A percentile compares a stretch with the other conserved stretches of the same genome.
Evolutionary conservation across 2,888 invertebrate species (phyloP).

Genomic region (Agriopis marginaria): DNA sequence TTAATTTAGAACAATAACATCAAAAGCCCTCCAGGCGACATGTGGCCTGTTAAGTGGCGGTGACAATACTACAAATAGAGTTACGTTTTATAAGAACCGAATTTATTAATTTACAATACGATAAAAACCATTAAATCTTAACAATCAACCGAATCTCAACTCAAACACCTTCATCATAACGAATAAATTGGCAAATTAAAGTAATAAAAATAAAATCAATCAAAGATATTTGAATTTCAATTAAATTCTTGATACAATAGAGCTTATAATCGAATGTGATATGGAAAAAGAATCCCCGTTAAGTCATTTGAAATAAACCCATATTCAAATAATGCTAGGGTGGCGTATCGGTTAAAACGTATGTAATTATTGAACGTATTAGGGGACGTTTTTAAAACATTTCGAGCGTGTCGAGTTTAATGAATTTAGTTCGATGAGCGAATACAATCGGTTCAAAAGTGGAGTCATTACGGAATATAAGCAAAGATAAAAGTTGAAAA

Average conservation of each 20-base stretch:
- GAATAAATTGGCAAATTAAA: slow-evolving; percentile 38
- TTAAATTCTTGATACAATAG: slow-evolving; percentile 13
- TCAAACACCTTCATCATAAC: slow-evolving; percentile 14
- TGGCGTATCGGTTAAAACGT: slow-evolving; percentile 80
- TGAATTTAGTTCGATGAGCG: slow-evolving; percentile 74
- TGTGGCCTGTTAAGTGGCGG: slow-evolving; percentile 84
- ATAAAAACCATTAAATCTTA: slow-evolving; percentile 53
- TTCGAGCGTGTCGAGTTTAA: slow-evolving; percentile 78
- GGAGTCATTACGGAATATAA: slow-evolving; percentile 34
- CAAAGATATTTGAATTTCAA: neutral
- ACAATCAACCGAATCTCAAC: slow-evolving; percentile 34
- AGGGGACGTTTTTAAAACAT: slow-evolving; percentile 68
- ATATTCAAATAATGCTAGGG: slow-evolving; percentile 81
- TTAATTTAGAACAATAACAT: slow-evolving; percentile 69
- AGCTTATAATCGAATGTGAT: slow-evolving; percentile 20
- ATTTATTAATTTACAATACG: slow-evolving; percentile 68
- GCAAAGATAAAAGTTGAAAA: neutral
- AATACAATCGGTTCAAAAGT: slow-evolving; percentile 62
- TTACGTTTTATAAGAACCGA: slow-evolving; percentile 79
- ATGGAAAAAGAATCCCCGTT: slow-evolving; percentile 51
- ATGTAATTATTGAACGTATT: slow-evolving; percentile 80
- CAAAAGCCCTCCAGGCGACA: slow-evolving; percentile 81
- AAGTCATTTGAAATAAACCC: slow-evolving; percentile 80
- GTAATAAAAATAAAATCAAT: slow-evolving; percentile 3
- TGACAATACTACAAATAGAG: slow-evolving; percentile 85